These are phyloP conservation scores for Chaitophorus viminalis DNA, from an alignment of 2,888 invertebrate species.

Conservation along the genomic window DNA sequence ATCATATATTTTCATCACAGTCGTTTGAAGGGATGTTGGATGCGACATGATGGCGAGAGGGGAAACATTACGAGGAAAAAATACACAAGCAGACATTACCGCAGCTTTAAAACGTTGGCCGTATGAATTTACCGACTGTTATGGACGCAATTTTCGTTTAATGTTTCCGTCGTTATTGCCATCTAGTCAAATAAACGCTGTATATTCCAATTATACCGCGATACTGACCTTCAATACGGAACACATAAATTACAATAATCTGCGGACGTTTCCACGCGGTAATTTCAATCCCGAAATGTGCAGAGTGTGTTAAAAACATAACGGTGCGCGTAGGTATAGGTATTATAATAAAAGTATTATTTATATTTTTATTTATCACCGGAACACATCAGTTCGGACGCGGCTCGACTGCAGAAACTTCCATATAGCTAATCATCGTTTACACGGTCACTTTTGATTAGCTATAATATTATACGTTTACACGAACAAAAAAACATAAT, in stretches of 20 bases:
- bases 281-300: slow-evolving; percentile 14
- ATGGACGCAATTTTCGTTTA: slow-evolving; percentile 49
- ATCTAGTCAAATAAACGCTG: slow-evolving; percentile 37
- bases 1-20: slow-evolving; percentile 51
- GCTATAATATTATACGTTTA: no score
- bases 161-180: slow-evolving; percentile 53
- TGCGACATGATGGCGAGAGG: background rate
- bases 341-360: background rate
- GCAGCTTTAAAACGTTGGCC: slow-evolving; percentile 30
- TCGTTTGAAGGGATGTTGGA: background rate
- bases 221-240: slow-evolving; percentile 39
- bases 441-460: background rate
- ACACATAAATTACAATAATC: slow-evolving; percentile 40
- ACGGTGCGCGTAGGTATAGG: background rate
- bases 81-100: slow-evolving; percentile 53
- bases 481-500: no score
- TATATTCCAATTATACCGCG: slow-evolving; percentile 54
- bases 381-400: background rate
- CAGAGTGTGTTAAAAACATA: background rate
- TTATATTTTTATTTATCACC: background rate
- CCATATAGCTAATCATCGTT: background rate
- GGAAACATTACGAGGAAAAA: slow-evolving; percentile 44
- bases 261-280: background rate
- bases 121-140: slow-evolving; percentile 52
- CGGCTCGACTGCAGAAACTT: background rate